Conservation (phyloP, 2,888 invertebrate genomes). For the Maniola hyperantus region DNA sequence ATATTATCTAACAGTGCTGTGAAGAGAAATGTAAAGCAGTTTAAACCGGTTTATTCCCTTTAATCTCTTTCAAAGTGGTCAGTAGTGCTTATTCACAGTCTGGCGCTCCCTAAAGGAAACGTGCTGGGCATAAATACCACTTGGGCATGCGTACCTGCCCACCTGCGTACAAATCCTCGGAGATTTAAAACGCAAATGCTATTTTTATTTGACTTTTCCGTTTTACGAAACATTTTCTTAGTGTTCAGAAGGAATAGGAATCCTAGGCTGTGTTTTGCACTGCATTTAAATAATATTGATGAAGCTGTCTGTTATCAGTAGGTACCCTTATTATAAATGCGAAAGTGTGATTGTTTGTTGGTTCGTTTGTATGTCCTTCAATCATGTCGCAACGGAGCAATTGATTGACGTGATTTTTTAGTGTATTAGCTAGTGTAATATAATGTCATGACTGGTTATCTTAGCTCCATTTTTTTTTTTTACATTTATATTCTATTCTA, state of each 20-base stretch:
- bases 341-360: no score
- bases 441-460: no score
- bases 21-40: background rate
- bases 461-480: no score
- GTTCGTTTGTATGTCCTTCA: no score
- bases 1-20: background rate
- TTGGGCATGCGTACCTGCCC: background rate
- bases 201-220: background rate
- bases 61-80: slow-evolving; percentile 22
- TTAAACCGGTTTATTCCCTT: slow-evolving; percentile 15
- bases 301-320: no score
- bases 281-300: no score
- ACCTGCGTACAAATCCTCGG: background rate
- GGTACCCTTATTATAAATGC: no score
- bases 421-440: no score
- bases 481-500: no score
- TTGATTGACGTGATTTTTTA: no score
- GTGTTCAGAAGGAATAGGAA: no score
- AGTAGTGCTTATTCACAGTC: slow-evolving; percentile 25
- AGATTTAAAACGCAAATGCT: background rate
- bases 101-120: slow-evolving; percentile 26
- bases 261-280: background rate
- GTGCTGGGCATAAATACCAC: slow-evolving; percentile 21
- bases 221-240: background rate
- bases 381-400: no score